Base-by-base conservation (phyloP, 2,113 vertebrate genomes). In the Steatornis caripensis region DNA sequence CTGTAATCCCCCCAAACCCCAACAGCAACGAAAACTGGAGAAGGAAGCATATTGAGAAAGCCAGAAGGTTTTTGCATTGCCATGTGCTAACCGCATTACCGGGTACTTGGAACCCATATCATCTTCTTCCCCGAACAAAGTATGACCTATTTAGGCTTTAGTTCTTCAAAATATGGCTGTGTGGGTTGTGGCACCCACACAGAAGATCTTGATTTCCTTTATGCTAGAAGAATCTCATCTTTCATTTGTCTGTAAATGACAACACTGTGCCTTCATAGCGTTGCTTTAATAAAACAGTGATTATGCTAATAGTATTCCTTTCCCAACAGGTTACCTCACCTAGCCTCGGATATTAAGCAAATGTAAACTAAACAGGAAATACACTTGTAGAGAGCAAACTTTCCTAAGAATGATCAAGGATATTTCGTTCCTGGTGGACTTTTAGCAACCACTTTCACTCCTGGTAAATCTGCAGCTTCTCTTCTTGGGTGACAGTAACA, bases 261-360 rank as follows among this genome's bases (percentile, higher is more conserved):
- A 92, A 22, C 60, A 70, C 51, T 3, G 3, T 89, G 64, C 86
- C 80, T 81, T 83, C 65, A 30, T 11, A 66, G 69, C 4, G 1
- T 39, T 78, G 43, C 60, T 94, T 93, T 94, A 93, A 79, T 92
- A 92, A 60, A 84, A 39, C 37, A 55, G 64, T 84, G 69, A 76
- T 91, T 95, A 91, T 96, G 74, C 61, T 96, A 91, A 94, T 87
- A n/a, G 41, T 62, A 53, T 76, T 95, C 84, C 84, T 93, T 89
- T 84, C 94, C 91, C 77, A 94, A 51, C 65, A 89, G 84, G 74
- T 84, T 95, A 76, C 94, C 84, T 94, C 69, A 29, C 68, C 72
- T 89, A 43, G 36, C 69, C 91, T 86, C 0, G 0, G 86, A 43
- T 90, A 19, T 77, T 75, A 78, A 95, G 65, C 27, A 64, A 0